Evolutionary conservation across 1,140 invertebrate species (phyloP).

Genomic region (Gyrodactylus salaris): DNA sequence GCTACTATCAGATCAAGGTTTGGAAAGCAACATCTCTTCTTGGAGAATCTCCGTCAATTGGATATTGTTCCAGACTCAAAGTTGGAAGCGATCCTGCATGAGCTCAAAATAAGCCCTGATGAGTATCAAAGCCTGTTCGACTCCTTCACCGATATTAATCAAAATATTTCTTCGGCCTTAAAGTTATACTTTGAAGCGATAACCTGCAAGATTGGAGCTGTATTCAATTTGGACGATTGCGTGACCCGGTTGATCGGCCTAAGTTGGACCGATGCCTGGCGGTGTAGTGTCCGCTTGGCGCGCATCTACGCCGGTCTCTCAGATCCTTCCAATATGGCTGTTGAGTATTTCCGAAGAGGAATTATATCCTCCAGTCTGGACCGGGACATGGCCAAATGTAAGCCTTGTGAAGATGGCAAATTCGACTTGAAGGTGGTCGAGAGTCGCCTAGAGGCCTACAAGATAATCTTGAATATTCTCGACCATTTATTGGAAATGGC

Average conservation of each 20-base stretch:
- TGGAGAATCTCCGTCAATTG: neutral
- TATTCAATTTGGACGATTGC: neutral
- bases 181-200: neutral
- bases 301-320: neutral
- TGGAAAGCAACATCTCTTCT: neutral
- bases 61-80: neutral
- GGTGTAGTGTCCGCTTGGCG: neutral
- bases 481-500: neutral
- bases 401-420: neutral
- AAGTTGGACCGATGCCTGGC: neutral
- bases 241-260: neutral
- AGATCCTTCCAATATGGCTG: neutral
- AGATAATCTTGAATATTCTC: neutral
- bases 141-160: neutral
- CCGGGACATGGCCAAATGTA: neutral
- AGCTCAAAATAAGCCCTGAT: neutral
- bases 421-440: neutral
- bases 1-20: neutral
- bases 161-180: neutral
- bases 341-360: neutral
- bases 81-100: neutral
- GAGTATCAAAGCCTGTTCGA: neutral
- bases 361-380: neutral
- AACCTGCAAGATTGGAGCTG: neutral
- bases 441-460: neutral